Conservation (phyloP, 2,888 invertebrate genomes). For the Drosophila hamatofila region DNA sequence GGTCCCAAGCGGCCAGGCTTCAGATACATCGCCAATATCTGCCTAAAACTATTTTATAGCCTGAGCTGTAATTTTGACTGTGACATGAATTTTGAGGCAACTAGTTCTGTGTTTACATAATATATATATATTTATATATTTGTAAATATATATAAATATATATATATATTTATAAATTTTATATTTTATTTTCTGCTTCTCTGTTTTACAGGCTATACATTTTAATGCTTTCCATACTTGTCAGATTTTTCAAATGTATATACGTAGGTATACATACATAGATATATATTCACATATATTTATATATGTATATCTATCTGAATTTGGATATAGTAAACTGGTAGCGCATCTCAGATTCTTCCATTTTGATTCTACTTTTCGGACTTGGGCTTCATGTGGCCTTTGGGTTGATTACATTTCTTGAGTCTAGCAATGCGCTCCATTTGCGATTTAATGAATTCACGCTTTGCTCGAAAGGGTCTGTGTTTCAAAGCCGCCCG, state of each 20-base stretch:
- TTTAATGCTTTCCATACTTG: neutral
- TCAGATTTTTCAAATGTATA: constrained; percentile 3
- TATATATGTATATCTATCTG: neutral
- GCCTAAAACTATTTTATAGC: neutral
- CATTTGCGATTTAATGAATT: constrained; percentile 16
- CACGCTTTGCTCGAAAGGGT: neutral
- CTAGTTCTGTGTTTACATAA: constrained; percentile 1
- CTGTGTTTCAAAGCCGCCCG: neutral
- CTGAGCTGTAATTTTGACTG: neutral
- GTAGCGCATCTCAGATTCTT: neutral
- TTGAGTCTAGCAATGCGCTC: constrained; percentile 9
- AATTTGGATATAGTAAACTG: neutral
- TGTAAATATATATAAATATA: neutral
- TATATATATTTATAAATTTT: neutral
- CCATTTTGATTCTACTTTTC: neutral
- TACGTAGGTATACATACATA: neutral
- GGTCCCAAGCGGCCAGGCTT: constrained; percentile 22
- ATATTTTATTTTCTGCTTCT: neutral
- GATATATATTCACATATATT: too few species aligned
- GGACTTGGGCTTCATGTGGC: neutral
- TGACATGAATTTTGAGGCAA: neutral
- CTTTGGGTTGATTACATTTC: neutral
- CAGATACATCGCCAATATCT: constrained; percentile 27
- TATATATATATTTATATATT: neutral
- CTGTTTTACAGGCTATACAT: constrained; percentile 17